phyloP scores from a whole-genome alignment of 2,113 vertebrate species.

The Peromyscus maniculatus region DNA sequence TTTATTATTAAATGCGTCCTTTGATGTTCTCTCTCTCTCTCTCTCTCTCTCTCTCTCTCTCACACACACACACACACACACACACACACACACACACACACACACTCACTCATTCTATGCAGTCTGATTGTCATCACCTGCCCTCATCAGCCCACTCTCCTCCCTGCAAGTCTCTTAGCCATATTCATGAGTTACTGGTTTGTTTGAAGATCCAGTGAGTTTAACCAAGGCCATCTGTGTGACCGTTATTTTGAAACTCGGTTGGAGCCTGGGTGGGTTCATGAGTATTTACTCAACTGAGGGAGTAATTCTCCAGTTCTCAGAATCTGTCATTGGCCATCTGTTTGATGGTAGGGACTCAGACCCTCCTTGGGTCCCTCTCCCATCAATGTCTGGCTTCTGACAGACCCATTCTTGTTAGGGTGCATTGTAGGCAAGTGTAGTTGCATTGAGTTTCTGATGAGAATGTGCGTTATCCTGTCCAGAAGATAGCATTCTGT shows the following conservation, averaged over 20 bases:
- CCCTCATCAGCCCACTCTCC: neutral
- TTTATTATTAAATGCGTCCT: neutral
- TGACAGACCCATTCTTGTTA: neutral
- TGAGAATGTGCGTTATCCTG: no score
- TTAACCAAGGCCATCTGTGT: neutral
- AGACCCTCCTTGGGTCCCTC: neutral
- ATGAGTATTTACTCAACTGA: neutral
- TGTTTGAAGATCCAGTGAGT: neutral
- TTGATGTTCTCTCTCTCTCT: neutral
- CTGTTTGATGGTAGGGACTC: neutral
- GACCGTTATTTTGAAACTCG: neutral
- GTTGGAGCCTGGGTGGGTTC: neutral
- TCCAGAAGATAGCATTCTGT: neutral
- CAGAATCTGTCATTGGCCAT: neutral
- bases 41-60: neutral
- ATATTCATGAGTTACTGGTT: neutral
- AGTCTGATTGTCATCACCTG: neutral
- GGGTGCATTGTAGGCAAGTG: neutral
- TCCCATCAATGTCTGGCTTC: neutral
- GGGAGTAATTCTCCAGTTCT: neutral
- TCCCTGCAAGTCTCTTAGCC: neutral
- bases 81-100: neutral
- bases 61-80: neutral
- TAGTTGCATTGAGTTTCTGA: neutral
- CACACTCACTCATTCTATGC: no score